Percentiles rank a stretch among this genome's conserved stretches.
phyloP scores from a whole-genome alignment of 2,113 vertebrate genomes.

The Orcinus orca region DNA sequence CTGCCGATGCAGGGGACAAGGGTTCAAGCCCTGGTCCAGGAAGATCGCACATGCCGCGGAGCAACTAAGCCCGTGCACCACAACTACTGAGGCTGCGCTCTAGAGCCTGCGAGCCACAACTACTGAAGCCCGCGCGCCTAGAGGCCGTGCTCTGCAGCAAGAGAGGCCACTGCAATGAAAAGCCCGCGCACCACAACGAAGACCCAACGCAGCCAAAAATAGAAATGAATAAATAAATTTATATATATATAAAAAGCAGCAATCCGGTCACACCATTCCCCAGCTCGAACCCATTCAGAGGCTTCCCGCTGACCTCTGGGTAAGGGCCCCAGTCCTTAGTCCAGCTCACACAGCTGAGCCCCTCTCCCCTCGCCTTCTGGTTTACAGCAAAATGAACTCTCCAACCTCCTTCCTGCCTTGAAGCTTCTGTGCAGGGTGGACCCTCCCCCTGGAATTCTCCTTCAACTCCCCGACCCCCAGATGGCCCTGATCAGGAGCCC shows the following conservation, averaged over 20 bases:
- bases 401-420: not conserved
- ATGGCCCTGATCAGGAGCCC: not conserved
- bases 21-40: no score
- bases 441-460: not conserved
- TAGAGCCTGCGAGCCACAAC: no score
- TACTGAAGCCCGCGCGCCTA: no score
- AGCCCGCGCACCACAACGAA: no score
- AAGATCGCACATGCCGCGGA: no score
- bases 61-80: no score
- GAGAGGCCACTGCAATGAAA: no score
- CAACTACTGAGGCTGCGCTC: no score
- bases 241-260: not conserved
- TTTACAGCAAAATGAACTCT: not conserved
- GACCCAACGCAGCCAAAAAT: no score
- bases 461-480: accelerated
- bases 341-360: not conserved
- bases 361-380: not conserved
- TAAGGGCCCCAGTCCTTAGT: not conserved
- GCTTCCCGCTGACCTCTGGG: not conserved
- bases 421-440: not conserved
- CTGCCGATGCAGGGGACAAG: no score
- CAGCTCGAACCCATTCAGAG: not conserved
- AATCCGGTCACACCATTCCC: not conserved
- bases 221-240: no score
- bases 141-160: no score